Base-by-base conservation (phyloP, 2,888 invertebrate species). In the Andrena haemorrhoa region DNA sequence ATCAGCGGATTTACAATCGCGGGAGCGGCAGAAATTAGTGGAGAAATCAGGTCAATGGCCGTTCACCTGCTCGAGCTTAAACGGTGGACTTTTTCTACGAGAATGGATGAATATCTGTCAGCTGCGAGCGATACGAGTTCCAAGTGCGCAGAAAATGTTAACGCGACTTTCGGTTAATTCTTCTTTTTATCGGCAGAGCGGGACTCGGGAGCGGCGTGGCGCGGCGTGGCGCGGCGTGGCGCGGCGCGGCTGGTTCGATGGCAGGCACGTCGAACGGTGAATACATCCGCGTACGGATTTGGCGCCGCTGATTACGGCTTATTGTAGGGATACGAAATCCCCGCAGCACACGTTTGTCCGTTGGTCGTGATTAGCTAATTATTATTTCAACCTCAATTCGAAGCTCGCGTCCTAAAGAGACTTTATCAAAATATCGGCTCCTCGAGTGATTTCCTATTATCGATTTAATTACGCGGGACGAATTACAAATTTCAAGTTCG, bases 361-460 rank as follows among this genome's bases (percentile, higher is more conserved):
- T 29, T 51, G 60, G 16, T 60, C 41, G 65, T 69, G 49, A 79
- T 79, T 79, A 64, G 56, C n/a, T 60, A 23, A 75, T 75, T 66
- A 66, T 78, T 74, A 78, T 79, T 79, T 75, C 69, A 75, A 8
- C 29, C 69, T 41, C 29, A 31, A 58, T 41, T 49, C 10, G 31
- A 10, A 10, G 26, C n/a, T 41, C 2, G 26, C 20, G 56, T 33
- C 49, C 33, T 26, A 3, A 20, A 20, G 58, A 20, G 12, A 29
- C 51, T 65, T 51, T 8, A 16, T 16, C 56, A 33, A 73, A 73
- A 73, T 72, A 72, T 64, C 56, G 56, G 31, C 47, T 64, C 26
- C 20, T 49, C 5, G 12, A 12, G 12, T 2, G 2, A 12, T n/a
- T 10, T 12, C 20, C 23, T 8, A 12, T 20, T 23, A 63, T 63